Conservation (phyloP, 2,888 invertebrate genomes). For the Baccha elongata region DNA sequence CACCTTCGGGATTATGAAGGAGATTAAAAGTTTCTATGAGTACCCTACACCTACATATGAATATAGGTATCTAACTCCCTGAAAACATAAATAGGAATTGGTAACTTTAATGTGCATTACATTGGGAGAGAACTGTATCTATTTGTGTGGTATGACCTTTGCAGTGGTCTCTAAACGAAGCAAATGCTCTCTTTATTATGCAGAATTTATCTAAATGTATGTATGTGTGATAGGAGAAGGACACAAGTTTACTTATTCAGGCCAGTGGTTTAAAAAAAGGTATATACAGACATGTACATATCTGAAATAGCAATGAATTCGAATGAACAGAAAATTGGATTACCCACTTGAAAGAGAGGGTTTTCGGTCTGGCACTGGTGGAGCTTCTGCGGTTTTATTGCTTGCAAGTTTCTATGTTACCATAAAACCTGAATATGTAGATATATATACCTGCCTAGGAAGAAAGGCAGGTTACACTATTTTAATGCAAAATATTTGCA, state of each 20-base stretch:
- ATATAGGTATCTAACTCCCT: neutral
- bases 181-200: neutral
- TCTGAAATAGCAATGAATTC: slow-evolving; percentile 68
- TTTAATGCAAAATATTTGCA: slow-evolving; percentile 46
- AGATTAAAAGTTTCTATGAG: slow-evolving; percentile 66
- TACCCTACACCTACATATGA: neutral
- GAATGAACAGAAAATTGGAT: slow-evolving; percentile 73
- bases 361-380: slow-evolving; percentile 17
- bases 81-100: slow-evolving; percentile 55
- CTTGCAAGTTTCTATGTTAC: slow-evolving; percentile 35
- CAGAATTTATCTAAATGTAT: neutral
- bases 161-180: slow-evolving; percentile 45
- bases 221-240: slow-evolving; percentile 10
- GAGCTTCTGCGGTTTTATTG: slow-evolving; percentile 42
- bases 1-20: slow-evolving; percentile 62
- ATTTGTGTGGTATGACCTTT: slow-evolving; percentile 27
- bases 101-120: slow-evolving; percentile 66
- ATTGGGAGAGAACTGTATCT: slow-evolving; percentile 26
- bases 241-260: slow-evolving; percentile 65
- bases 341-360: slow-evolving; percentile 52
- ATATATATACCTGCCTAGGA: neutral
- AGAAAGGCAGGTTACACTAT: slow-evolving; percentile 5
- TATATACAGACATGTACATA: no score
- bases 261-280: slow-evolving; percentile 66
- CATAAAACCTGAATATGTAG: neutral